Evolutionary conservation across 2,888 invertebrate genomes (phyloP), one percentile per base, ranked within the genome.

Genomic region (Cephus nigrinus): DNA sequence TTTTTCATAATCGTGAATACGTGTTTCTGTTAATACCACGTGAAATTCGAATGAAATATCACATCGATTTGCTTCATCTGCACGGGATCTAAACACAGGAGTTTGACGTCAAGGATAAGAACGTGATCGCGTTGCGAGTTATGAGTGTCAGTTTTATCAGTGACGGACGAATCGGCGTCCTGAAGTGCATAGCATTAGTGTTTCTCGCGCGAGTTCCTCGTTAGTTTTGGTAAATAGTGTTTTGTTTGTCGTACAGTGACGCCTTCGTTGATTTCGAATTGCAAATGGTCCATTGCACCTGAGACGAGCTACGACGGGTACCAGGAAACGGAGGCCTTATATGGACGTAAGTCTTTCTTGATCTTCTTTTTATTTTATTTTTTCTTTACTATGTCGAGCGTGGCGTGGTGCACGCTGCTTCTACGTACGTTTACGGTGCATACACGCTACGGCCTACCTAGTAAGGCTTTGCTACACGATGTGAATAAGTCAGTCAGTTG

Each of bases 291-390:
- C 55, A 23, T 23, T 55, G 55, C 55, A 55, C 23, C 9, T 55
- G 9, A 23, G 23, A 55, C 23, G 71, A 71, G 71, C 30, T 35
- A 34, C 35, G 74, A 74, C 35, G 74, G n/a, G 35, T 33, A 34
- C 74, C 31, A 74, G 35, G 74, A 74, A 33, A 34, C 36, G 35
- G 74, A 74, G 35, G 75, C 84, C 86, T 84, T 86, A 77, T 84
- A 83, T 75, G 83, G 86, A 73, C 74, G 87, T 88, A 84, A 87
- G 87, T 83, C 80, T 55, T 55, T 23, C 55, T 79, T 35, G 74
- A 78, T 82, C 69, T 78, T 79, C 68, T 77, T 79, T 69, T 75
- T 69, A 69, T 68, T 73, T 55, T 34, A 69, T 71, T 73, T 76
- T 77, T 76, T 34, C 78, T 76, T 81, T 75, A 69, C 55, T 55